phyloP scores from a whole-genome alignment of 2,113 vertebrate species.

The Campylorhamphus procurvoides region DNA sequence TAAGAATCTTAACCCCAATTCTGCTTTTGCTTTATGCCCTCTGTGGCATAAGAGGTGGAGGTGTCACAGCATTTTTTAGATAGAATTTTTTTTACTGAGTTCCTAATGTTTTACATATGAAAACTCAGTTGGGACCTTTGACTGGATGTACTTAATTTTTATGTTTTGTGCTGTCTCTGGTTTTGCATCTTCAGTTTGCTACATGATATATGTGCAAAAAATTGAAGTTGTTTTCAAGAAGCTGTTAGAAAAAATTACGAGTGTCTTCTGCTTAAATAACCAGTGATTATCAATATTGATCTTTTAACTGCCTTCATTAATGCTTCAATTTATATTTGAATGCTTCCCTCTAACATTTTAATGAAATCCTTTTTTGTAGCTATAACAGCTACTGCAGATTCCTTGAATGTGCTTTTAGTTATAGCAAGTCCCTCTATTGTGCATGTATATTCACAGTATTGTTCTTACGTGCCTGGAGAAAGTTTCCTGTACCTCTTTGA shows the following conservation, averaged over 20 bases:
- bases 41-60: background rate
- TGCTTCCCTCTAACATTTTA: background rate
- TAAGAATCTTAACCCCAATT: background rate
- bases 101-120: background rate
- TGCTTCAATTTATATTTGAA: background rate
- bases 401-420: background rate
- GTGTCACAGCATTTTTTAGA: background rate
- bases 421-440: background rate
- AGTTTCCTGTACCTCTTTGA: constrained; percentile 30
- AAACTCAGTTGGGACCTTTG: background rate
- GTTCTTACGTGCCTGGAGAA: constrained; percentile 12
- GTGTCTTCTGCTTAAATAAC: background rate
- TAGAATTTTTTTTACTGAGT: background rate
- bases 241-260: background rate
- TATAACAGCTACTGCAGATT: background rate
- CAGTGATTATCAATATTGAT: background rate
- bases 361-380: background rate
- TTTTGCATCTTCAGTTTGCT: background rate
- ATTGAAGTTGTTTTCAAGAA: background rate
- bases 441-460: background rate
- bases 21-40: background rate
- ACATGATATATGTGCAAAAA: background rate
- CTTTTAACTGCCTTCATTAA: background rate
- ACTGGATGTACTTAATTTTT: background rate
- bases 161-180: background rate